phyloP scores from a whole-genome alignment of 1,140 invertebrate species.

The Caenorhabditis tropicalis region DNA sequence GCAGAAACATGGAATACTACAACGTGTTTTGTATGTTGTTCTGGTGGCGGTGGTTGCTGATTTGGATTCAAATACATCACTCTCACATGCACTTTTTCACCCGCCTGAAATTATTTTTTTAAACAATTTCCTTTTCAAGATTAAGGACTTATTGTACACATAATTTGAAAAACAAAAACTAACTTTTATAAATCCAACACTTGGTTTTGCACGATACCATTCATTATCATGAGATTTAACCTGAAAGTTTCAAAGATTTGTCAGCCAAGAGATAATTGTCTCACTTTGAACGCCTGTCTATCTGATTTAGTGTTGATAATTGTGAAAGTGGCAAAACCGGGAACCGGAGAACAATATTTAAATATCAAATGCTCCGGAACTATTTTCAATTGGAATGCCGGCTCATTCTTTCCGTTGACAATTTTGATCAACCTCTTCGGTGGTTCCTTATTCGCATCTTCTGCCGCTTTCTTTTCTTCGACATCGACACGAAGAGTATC shows the following conservation, averaged over 20 bases:
- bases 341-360: background rate
- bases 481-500: background rate
- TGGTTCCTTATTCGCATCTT: background rate
- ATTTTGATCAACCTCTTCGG: background rate
- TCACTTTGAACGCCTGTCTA: background rate
- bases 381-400: background rate
- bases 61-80: background rate
- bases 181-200: slow-evolving; percentile 18
- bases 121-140: background rate
- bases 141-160: too few relatives aligned
- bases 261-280: too few relatives aligned
- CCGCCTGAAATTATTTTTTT: background rate
- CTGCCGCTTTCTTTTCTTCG: background rate
- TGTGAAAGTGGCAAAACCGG: background rate
- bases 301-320: background rate
- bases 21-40: slow-evolving; percentile 30
- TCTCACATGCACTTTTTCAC: background rate
- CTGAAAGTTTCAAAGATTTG: too few relatives aligned
- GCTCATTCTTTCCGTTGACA: background rate
- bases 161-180: too few relatives aligned
- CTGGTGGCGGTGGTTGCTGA: background rate
- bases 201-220: background rate
- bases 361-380: background rate
- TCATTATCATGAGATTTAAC: background rate
- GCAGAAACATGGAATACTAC: slow-evolving; percentile 22